Evolutionary conservation across 2,113 vertebrate genomes (phyloP).

Genomic region (Myotis lucifugus): DNA sequence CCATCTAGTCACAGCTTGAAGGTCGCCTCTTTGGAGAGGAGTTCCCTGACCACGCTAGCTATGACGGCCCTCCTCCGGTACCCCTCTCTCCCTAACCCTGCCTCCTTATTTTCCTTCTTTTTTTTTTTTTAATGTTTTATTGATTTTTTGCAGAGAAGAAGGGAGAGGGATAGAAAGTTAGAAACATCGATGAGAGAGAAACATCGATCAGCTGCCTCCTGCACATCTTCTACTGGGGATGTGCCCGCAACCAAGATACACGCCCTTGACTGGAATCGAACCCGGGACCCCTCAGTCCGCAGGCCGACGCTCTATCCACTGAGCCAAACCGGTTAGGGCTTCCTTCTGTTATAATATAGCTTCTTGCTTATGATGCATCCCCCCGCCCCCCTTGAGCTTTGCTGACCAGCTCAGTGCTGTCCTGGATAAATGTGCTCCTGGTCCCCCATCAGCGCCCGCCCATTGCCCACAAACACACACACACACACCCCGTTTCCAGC

Average conservation of each 20-base stretch:
- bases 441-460: background rate
- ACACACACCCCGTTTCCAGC: background rate
- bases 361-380: background rate
- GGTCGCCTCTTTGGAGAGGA: background rate
- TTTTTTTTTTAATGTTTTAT: no score
- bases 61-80: fast-evolving
- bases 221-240: no score
- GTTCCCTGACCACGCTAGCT: background rate
- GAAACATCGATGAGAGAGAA: no score
- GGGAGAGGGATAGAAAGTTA: no score
- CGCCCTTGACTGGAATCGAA: no score
- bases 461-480: no score
- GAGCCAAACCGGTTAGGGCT: no score
- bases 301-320: no score
- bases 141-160: no score
- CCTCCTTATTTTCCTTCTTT: background rate
- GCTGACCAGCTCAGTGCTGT: background rate
- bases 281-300: no score
- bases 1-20: background rate
- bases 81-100: background rate
- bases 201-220: no score
- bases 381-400: fast-evolving
- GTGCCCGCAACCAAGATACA: no score
- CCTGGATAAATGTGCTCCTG: background rate
- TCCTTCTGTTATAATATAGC: background rate